Percentiles rank a stretch among this genome's conserved stretches.
Conservation (phyloP, 2,888 invertebrate species). For the Smittia aterrima region DNA sequence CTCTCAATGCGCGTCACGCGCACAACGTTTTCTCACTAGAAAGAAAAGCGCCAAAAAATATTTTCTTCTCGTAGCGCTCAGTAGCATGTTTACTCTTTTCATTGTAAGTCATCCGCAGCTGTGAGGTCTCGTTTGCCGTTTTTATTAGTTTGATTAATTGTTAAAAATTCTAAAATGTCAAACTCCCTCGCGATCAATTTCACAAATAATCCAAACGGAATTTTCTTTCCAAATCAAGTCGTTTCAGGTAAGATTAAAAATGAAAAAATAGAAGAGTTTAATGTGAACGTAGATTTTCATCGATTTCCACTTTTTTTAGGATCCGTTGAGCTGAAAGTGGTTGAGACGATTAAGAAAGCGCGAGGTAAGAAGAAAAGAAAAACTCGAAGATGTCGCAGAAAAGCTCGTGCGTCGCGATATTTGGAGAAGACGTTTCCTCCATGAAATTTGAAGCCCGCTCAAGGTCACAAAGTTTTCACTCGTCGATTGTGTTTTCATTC, state of each 20-base stretch:
- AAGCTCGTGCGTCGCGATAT: background rate
- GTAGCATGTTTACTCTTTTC: background rate
- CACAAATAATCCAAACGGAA: conserved; percentile 19
- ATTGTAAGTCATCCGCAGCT: background rate
- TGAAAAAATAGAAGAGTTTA: background rate
- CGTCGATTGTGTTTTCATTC: conserved; percentile 1
- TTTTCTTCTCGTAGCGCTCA: conserved; percentile 12
- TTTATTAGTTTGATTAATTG: conserved; percentile 7
- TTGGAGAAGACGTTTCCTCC: background rate
- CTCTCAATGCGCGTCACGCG: too few species aligned
- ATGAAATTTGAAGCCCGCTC: background rate
- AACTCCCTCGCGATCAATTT: background rate
- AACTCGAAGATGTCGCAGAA: background rate
- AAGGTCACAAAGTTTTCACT: conserved; percentile 1
- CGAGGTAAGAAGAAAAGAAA: conserved; percentile 19
- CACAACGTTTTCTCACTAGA: conserved; percentile 3
- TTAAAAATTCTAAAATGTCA: conserved; percentile 1
- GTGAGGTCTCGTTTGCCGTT: background rate
- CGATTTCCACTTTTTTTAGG: background rate
- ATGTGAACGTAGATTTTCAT: background rate
- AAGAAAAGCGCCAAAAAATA: conserved; percentile 13
- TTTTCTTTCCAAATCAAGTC: conserved; percentile 30
- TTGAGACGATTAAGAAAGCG: conserved; percentile 25
- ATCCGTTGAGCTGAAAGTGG: conserved; percentile 1
- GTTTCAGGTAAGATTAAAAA: conserved; percentile 19